Evolutionary conservation across 2,113 vertebrate genomes (phyloP), one percentile per base, ranked within the genome.

Genomic region (Leptobrachium leishanense): DNA sequence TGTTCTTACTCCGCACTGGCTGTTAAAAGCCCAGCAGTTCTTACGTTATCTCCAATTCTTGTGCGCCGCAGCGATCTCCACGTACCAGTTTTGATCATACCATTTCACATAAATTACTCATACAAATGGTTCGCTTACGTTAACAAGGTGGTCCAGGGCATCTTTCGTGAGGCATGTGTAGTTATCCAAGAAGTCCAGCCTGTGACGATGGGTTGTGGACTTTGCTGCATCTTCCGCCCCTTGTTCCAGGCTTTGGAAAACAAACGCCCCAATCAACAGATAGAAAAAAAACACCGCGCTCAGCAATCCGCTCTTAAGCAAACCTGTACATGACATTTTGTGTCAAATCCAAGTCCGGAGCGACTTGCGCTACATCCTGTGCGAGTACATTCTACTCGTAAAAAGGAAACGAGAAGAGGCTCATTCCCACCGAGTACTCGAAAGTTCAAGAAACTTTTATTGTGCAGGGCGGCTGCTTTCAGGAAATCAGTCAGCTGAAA

Each of bases 231-330:
- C 76, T 72, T 89, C 87, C 0, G 82, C 65, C 0, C 86, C 80
- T 72, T 71, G 84, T 72, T 93, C 89, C 85, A 92, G 80, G 0
- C 80, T 85, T 80, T 88, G 86, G 84, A 92, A 92, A 43, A 91
- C 79, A 0, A 88, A 78, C 1, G 86, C 88, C 15, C 89, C 91
- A 59, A 85, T 72, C 44, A 92, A 43, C 44, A 87, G 74, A 73
- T 91, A 91, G 31, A 71, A 0, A 0, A 89, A 62, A 53, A 88
- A 89, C 39, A 83, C 8, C 43, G 2, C 63, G 0, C 41, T 68
- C 66, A 85, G 80, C n/a, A 89, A 81, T 74, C 85, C 79, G 54
- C 1, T 15, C 15, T 81, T 8, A 1, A 0, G 0, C 46, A 12
- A 67, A 50, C 76, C 75, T 13, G n/a, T 8, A 63, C 43, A 39